Evolutionary conservation across 2,113 vertebrate genomes (phyloP).

Genomic region (Thalassarche chlororhynchos): DNA sequence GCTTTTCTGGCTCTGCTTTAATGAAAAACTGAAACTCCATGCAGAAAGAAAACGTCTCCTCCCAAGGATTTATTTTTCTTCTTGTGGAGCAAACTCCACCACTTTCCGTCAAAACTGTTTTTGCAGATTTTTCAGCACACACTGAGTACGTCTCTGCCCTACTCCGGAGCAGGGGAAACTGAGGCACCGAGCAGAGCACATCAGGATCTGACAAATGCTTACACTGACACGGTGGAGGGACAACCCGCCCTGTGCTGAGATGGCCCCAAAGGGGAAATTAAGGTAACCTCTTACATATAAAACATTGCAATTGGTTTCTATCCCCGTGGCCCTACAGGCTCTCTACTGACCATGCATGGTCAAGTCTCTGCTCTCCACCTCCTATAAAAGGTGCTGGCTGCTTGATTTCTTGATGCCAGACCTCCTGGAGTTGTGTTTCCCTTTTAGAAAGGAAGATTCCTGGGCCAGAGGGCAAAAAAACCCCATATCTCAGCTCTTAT

Average conservation of each 20-base stretch:
- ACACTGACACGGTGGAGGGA: not conserved
- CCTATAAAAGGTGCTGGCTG: not conserved
- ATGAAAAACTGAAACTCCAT: not conserved
- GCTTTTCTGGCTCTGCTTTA: not conserved
- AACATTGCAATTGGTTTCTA: not conserved
- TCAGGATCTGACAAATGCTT: not conserved
- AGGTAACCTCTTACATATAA: not conserved
- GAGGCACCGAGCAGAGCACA: not conserved
- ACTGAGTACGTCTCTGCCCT: not conserved
- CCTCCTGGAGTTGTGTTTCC: not conserved
- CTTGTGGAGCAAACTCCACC: not conserved
- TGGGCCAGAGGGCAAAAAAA: not conserved
- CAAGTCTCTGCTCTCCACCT: not conserved
- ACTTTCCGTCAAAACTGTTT: not conserved
- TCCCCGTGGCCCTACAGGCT: not conserved
- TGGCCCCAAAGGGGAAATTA: not conserved
- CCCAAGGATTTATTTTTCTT: not conserved
- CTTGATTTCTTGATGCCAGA: not conserved
- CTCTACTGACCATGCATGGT: not conserved
- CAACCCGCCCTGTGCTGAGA: not conserved
- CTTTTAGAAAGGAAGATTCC: not conserved
- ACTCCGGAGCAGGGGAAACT: not conserved
- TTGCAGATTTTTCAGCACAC: not conserved
- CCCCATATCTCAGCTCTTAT: not conserved
- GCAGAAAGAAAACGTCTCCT: not conserved